Evolutionary conservation across 2,888 invertebrate genomes (phyloP), one percentile per base, ranked within the genome.

Genomic region (Aphodius granarius): DNA sequence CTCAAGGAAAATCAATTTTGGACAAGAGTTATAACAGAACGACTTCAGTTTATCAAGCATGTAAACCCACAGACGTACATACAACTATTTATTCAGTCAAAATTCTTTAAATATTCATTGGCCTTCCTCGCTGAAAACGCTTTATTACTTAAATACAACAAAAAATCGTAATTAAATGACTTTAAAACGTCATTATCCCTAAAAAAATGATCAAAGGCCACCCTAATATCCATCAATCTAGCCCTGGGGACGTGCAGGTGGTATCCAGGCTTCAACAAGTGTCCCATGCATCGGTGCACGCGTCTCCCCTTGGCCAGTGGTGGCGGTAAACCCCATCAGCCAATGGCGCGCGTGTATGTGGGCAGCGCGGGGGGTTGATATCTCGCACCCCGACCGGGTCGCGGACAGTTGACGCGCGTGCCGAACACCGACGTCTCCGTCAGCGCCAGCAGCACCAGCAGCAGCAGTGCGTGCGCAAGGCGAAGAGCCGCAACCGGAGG

Each of bases 301-400:
- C 71, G 70, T 68, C 68, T 70, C 74, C 64, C 63, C 68, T 65
- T 63, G 70, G 21, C 62, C 68, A 70, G 73, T 71, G 65, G 66
- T 63, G 75, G 66, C 75, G 73, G 75, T 23, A 71, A 73, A 74
- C 72, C 76, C 43, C 76, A 43, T 62, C 83, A 82, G 82, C 85
- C 84, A 85, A 85, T 84, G 83, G 83, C 81, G 81, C 79, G 78
- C 76, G 71, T 75, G 72, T 79, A 82, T 79, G 83, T 82, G 82
- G 84, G 83, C 83, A 82, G 84, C 43, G 13, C 43, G 83, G 83
- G 84, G 85, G 84, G 84, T 82, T 82, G 84, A 84, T 83, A 84
- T 84, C 81, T 79, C 80, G 80, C 82, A 78, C 82, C 80, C 78
- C 81, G 82, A 80, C 79, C 83, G 81, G 81, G 81, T 81, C 83